Percentiles rank a stretch among this genome's conserved stretches.
Conservation (phyloP, 2,113 vertebrate genomes). For the Erythrocercus mccallii region DNA sequence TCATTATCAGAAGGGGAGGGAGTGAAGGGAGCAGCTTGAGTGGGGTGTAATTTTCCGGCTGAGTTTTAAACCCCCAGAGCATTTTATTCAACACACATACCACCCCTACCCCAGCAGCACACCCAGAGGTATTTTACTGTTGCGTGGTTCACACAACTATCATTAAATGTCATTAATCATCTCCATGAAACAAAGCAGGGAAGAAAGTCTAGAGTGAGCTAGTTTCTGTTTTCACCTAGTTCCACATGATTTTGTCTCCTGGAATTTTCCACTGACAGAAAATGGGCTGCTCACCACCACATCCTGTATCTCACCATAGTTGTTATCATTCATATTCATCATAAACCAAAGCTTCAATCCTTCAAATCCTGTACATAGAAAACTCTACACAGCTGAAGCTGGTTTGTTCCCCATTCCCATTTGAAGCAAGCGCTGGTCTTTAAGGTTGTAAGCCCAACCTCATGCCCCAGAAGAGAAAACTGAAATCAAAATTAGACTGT, state of each 20-base stretch:
- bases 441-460: background rate
- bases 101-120: background rate
- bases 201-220: background rate
- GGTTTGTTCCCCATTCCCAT: background rate
- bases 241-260: background rate
- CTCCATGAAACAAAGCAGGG: background rate
- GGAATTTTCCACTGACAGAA: background rate
- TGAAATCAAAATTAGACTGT: background rate
- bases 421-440: background rate
- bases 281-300: background rate
- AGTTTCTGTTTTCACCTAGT: background rate
- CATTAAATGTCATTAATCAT: background rate
- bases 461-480: background rate
- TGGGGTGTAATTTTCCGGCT: background rate
- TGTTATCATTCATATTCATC: background rate
- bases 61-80: background rate
- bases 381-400: background rate
- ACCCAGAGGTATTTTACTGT: background rate
- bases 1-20: background rate
- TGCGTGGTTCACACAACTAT: background rate
- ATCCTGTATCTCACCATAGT: accelerated
- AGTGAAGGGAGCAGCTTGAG: background rate
- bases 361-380: background rate
- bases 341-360: background rate
- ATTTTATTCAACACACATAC: background rate